phyloP scores from a whole-genome alignment of 2,888 invertebrate genomes.

The Tromatobia lineatoria region DNA sequence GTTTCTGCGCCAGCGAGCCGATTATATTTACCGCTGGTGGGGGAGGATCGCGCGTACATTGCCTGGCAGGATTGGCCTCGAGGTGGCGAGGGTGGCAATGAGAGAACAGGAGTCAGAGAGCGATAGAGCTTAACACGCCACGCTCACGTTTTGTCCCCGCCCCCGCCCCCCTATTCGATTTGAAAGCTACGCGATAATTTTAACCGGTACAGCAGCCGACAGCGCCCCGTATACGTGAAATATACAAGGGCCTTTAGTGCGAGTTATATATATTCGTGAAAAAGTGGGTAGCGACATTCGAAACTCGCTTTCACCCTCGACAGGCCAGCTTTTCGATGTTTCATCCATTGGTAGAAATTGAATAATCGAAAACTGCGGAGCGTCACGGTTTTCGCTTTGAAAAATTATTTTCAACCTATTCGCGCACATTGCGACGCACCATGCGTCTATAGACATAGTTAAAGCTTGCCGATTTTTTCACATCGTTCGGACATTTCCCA shows the following conservation, averaged over 20 bases:
- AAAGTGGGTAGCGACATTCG: conserved; percentile 27
- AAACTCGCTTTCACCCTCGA: conserved; percentile 46
- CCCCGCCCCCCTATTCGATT: conserved; percentile 10
- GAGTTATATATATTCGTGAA: conserved; percentile 5
- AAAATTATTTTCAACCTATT: conserved; percentile 46
- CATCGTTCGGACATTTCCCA: conserved; percentile 27
- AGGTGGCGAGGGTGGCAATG: neutral
- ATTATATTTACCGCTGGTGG: conserved; percentile 49
- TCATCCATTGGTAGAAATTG: conserved; percentile 61
- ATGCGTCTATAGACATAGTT: neutral
- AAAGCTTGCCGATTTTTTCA: conserved; percentile 23
- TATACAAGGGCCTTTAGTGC: neutral
- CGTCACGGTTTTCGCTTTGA: conserved; percentile 8
- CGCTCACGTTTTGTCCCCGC: conserved; percentile 15
- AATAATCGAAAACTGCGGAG: conserved; percentile 59
- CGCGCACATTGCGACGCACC: neutral
- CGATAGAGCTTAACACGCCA: conserved; percentile 45
- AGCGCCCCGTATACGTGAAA: conserved; percentile 12
- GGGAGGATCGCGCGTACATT: conserved; percentile 21
- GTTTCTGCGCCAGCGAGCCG: conserved; percentile 57
- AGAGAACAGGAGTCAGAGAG: conserved; percentile 16
- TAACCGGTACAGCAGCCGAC: conserved; percentile 28
- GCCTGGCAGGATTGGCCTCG: conserved; percentile 10
- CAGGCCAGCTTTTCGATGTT: conserved; percentile 60
- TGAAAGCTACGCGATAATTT: conserved; percentile 54